phyloP scores from a whole-genome alignment of 2,113 vertebrate genomes.

The Catharus bicknelli region DNA sequence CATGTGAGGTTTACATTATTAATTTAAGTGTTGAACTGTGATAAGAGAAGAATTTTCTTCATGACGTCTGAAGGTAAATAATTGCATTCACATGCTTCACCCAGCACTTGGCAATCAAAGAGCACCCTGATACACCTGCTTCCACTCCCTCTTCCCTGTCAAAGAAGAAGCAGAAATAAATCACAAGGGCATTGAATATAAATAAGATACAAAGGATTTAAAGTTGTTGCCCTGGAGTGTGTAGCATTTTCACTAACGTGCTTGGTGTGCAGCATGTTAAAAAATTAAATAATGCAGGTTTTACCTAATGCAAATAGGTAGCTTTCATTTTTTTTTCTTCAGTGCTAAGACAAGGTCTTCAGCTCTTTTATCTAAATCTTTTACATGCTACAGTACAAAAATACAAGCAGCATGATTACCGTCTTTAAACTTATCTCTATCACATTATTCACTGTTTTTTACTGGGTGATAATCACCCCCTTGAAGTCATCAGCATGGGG shows the following conservation, averaged over 20 bases:
- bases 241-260: fast-evolving
- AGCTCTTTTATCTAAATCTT: neutral
- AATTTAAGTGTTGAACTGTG: neutral
- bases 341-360: neutral
- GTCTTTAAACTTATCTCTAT: neutral
- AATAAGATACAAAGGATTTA: neutral
- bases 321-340: neutral
- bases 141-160: neutral
- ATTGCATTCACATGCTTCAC: neutral
- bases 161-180: neutral
- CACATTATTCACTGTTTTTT: neutral
- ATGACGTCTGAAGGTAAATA: neutral
- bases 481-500: neutral
- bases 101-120: neutral
- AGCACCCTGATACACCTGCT: neutral
- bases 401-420: neutral
- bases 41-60: neutral
- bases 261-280: neutral
- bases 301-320: neutral
- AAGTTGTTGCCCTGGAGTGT: neutral
- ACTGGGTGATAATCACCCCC: neutral
- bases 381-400: neutral
- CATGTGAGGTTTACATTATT: neutral
- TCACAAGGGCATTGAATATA: neutral
- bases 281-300: neutral